phyloP scores from a whole-genome alignment of 2,888 invertebrate genomes.

The Lymantria monacha region DNA sequence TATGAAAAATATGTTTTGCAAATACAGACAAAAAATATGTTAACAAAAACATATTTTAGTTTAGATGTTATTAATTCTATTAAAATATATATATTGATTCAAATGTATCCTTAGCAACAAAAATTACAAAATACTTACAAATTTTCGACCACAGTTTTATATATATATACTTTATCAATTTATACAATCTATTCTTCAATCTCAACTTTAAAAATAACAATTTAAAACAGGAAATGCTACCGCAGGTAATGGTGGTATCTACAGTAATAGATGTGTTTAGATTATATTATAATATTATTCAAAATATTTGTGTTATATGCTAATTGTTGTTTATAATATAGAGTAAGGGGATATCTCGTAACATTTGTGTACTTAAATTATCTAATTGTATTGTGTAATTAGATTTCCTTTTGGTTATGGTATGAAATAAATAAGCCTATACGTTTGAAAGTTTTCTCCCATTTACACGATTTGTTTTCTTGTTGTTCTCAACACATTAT shows the following conservation, averaged over 20 bases:
- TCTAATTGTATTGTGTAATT: slow-evolving; percentile 10
- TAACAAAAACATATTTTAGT: too few relatives aligned
- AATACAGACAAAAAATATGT: too few relatives aligned
- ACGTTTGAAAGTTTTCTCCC: too few relatives aligned
- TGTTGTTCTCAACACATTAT: not conserved
- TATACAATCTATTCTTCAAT: not conserved
- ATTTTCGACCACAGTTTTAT: not conserved
- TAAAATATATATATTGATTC: too few relatives aligned
- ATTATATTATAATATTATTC: slow-evolving; percentile 31
- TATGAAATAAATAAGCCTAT: not conserved
- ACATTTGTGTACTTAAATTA: slow-evolving; percentile 7
- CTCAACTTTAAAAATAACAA: not conserved
- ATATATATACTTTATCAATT: not conserved
- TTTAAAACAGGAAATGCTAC: not conserved
- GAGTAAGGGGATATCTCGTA: slow-evolving; percentile 3
- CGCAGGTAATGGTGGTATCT: slow-evolving; percentile 6
- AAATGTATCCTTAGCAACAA: too few relatives aligned
- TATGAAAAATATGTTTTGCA: too few relatives aligned
- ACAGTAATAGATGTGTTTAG: slow-evolving; percentile 26
- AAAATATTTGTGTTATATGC: slow-evolving; percentile 33
- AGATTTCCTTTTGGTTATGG: slow-evolving; percentile 5
- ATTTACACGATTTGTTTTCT: not conserved
- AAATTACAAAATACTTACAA: not conserved
- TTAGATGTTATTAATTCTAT: too few relatives aligned
- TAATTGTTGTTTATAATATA: slow-evolving; percentile 16